Evolutionary conservation across 1,140 invertebrate species (phyloP), one percentile per base, ranked within the genome.

Genomic region (Diorhabda carinulata): DNA sequence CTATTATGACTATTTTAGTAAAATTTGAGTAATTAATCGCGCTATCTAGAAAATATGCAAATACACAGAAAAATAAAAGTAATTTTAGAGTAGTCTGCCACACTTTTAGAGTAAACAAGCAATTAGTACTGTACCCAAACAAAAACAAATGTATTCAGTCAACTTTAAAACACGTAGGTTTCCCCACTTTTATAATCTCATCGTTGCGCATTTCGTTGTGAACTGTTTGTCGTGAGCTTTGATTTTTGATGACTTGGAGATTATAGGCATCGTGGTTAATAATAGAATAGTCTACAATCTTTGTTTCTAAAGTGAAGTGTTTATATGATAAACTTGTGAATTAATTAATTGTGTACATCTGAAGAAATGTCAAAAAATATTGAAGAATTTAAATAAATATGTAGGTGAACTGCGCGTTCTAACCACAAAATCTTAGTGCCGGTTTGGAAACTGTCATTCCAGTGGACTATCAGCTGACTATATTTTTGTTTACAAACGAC

Each of bases 401-500:
- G 4, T 61, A 41, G 25, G 9, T 61, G n/a, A 43, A 61, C 25
- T 61, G 67, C 40, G 61, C 8, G 56, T 10, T 43, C 61, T 68
- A 68, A 68, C 67, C 67, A 45, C 59, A 68, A 68, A 68, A 43
- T 62, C 56, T 2, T 62, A 10, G 59, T 47, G 59, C 67, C 59
- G 61, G 67, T 57, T 45, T 64, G 3, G n/a, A 58, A 68, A 57
- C 67, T 68, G 67, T 68, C 67, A 68, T 10, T 25, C 41, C 5
- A n/a, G 2, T 41, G 57, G 43, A 43, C 59, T 42, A 68, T 62
- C 67, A 68, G 67, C 67, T 68, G 67, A 60, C 57, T 66, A 57
- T 61, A 41, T 10, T 25, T 68, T 44, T 61, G 42, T 61, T 41
- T 61, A 61, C 59, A 61, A 61, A 10, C 10, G 9, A 61, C n/a